phyloP scores from a whole-genome alignment of 2,888 invertebrate genomes.

The Ferrisia virgata region DNA sequence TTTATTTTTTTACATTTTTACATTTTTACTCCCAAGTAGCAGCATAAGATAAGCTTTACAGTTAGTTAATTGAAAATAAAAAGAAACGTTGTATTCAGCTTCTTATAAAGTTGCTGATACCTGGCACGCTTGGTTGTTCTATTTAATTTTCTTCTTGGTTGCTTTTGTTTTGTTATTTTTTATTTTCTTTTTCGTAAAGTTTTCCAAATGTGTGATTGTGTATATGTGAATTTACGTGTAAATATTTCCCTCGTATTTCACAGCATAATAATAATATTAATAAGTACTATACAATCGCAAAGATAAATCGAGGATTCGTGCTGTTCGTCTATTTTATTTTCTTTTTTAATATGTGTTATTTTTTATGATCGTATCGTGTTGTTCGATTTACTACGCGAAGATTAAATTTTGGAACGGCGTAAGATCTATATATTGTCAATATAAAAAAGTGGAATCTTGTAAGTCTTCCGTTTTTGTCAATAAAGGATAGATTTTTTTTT shows the following conservation, averaged over 20 bases:
- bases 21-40: too few relatives aligned
- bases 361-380: neutral
- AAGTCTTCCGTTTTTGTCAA: constrained; percentile 50
- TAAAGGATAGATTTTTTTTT: constrained; percentile 12
- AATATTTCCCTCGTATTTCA: too few relatives aligned
- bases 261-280: too few relatives aligned
- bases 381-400: constrained; percentile 47
- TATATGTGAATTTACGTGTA: neutral
- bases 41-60: constrained; percentile 1
- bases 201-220: neutral
- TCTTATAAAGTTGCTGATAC: neutral
- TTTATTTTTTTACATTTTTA: too few relatives aligned
- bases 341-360: neutral
- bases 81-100: neutral
- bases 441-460: constrained; percentile 52
- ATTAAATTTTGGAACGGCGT: constrained; percentile 51
- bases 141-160: neutral
- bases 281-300: too few relatives aligned
- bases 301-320: neutral
- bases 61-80: neutral
- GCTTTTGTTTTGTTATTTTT: too few relatives aligned
- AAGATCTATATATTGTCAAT: constrained; percentile 52
- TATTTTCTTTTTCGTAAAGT: neutral
- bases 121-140: neutral
- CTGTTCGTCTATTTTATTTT: neutral